Evolutionary conservation across 53 echinoderm and acorn worm genomes (phyloP), one percentile per base, ranked within the genome.

Genomic region (Holothuria scabra): DNA sequence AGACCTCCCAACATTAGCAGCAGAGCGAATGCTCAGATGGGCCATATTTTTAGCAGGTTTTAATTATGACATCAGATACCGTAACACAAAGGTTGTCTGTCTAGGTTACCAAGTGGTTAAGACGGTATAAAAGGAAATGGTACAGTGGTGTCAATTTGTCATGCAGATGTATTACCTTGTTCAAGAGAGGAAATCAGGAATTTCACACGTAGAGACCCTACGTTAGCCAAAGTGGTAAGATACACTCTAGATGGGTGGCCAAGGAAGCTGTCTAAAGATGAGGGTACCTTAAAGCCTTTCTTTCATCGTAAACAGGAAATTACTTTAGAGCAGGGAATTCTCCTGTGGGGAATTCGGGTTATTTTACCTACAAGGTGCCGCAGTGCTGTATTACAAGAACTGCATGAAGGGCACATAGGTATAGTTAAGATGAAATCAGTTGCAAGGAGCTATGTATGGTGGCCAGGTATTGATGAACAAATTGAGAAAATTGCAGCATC

Each of bases 21-120:
- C 87, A 62, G 87, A 90, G 49, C 75, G 84, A 3, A 90, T 86
- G 81, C 86, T 86, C 33, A 67, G 85, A 13, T 89, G 80, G 89
- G 81, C 86, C n/a, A 81, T 90, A 48, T 90, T 59, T 66, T 37
- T 90, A 24, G 72, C 82, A 1, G 86, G 82, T 1, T 86, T 89
- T 70, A 49, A 89, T 46, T 89, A 81, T 80, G 90, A 90, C 18
- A 86, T 90, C 58, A 44, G 66, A 75, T 90, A 82, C 59, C 59
- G 90, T 3, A 81, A 33, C 67, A 78, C 69, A 28, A 85, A 86
- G 46, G 86, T 60, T 90, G 90, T 35, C 46, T 90, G 22, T 90
- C 87, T 2, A 79, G 86, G 25, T 55, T 86, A 28, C 83, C 90
- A 18, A 56, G 29, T 25, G 14, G 49, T 13, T 26, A 13, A 26